These are phyloP conservation scores for Muscidifurax raptorellus DNA, from an alignment of 1,140 invertebrate genomes.

Conservation along the genomic window DNA sequence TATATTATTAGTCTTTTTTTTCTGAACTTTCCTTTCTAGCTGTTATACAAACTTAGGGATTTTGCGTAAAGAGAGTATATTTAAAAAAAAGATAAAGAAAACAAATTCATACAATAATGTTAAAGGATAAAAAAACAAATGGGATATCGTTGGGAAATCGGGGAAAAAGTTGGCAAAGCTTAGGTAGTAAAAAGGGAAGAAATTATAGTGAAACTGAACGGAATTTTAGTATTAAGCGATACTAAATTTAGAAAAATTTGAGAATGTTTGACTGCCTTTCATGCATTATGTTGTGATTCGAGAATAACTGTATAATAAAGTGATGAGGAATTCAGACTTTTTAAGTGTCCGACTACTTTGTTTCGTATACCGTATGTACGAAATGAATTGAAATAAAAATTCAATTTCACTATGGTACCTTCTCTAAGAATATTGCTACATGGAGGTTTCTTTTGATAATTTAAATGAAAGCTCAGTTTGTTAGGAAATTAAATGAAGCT, in stretches of 20 bases:
- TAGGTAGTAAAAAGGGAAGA: constrained; percentile 37
- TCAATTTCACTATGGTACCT: constrained; percentile 48
- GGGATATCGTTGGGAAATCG: constrained; percentile 14
- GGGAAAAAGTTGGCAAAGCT: constrained; percentile 30
- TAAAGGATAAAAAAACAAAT: constrained; percentile 12
- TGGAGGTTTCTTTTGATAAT: constrained; percentile 7
- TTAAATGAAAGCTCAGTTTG: constrained; percentile 17
- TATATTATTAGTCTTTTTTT: constrained; percentile 36
- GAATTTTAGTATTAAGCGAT: constrained; percentile 17
- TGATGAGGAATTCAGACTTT: neutral
- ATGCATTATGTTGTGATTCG: neutral
- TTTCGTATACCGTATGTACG: neutral
- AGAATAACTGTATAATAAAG: neutral
- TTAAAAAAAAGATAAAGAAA: constrained; percentile 28
- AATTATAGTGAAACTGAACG: constrained; percentile 46
- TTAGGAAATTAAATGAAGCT: constrained; percentile 45
- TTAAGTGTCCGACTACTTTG: neutral
- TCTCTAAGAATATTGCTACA: constrained; percentile 24
- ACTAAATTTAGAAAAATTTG: constrained; percentile 32
- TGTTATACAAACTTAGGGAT: constrained; percentile 20
- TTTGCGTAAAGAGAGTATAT: constrained; percentile 22
- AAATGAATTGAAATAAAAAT: constrained; percentile 18
- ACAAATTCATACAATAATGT: constrained; percentile 3
- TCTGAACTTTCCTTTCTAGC: constrained; percentile 11
- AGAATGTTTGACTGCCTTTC: constrained; percentile 32